Percentiles rank a stretch among this genome's conserved stretches.
Conservation (phyloP, 2,797 vertebrate species). For the Siniperca obscura region DNA sequence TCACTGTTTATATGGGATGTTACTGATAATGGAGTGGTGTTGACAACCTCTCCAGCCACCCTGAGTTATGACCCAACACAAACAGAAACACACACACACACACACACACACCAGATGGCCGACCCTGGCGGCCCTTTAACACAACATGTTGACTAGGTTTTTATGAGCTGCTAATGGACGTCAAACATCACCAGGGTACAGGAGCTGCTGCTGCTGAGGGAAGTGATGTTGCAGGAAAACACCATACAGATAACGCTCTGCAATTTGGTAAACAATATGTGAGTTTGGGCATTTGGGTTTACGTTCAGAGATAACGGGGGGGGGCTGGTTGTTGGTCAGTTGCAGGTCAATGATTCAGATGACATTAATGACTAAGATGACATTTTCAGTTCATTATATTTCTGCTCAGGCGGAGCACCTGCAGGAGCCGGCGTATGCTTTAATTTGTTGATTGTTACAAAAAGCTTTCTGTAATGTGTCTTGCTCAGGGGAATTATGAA, state of each 20-base stretch:
- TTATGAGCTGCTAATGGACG: conserved; percentile 71
- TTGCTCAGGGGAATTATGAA: no score
- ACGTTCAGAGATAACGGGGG: neutral
- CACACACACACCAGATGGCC: conserved; percentile 51
- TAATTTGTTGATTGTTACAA: neutral
- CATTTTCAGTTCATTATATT: neutral
- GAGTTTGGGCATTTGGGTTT: neutral
- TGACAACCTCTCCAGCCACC: conserved; percentile 40
- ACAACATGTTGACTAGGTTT: conserved; percentile 56
- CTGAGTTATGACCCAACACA: conserved; percentile 51
- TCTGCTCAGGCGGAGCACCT: neutral
- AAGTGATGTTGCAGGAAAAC: neutral
- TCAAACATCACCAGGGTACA: conserved; percentile 25
- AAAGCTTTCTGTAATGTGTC: neutral
- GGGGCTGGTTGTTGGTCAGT: neutral
- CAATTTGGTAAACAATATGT: neutral
- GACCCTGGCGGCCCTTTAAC: conserved; percentile 74
- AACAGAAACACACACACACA: conserved; percentile 32
- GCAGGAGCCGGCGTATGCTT: neutral
- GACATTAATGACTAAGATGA: neutral
- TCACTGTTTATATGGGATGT: conserved; percentile 18
- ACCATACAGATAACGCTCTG: neutral
- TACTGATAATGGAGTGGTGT: conserved; percentile 50
- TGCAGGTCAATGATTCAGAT: neutral
- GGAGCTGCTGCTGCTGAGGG: conserved; percentile 18